Evolutionary conservation across 2,797 vertebrate genomes (phyloP), one percentile per base, ranked within the genome.

Genomic region (Thunnus albacares): DNA sequence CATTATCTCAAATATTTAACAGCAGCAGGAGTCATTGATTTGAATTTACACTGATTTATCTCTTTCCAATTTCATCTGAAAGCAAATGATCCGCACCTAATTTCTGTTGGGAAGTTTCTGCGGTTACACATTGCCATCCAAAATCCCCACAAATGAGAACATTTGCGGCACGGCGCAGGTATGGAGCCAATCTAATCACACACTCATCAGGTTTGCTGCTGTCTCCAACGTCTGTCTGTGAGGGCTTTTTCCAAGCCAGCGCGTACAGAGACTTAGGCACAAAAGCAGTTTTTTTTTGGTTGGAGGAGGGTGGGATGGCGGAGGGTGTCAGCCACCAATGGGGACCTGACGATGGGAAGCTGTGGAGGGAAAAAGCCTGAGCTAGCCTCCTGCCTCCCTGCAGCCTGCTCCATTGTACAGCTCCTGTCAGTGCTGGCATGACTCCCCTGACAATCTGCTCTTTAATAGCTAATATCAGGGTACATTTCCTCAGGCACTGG

Each of bases 401-500:
- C 89, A 89, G 89, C 80, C 78, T 13, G 74, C 86, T 77, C 65
- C 68, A 66, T 80, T 84, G 87, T 93, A 85, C 90, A 94, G 93
- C 94, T 94, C 90, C 93, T 92, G 91, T 92, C 92, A 92, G 92
- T 45, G 87, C 90, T 92, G 92, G 86, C 88, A 79, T 73, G 78
- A 80, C 90, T 92, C 94, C 93, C 93, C 89, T 93, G 94, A 95
- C 94, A 95, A 94, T 95, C 94, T 95, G 94, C 94, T 94, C 94
- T 95, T 95, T 95, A 95, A 95, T 95, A 94, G 95, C 95, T 95
- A 94, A 95, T 95, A 96, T 95, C 95, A 95, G 95, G 95, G 80
- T 95, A 95, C 94, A 96, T 95, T 96, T 96, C 95, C 95, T 95
- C 91, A 73, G 75, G 94, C 94, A 73, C 88, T 95, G 94, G 90